Base-by-base conservation (phyloP, 2,888 invertebrate species). In the Siphlonurus alternatus region DNA sequence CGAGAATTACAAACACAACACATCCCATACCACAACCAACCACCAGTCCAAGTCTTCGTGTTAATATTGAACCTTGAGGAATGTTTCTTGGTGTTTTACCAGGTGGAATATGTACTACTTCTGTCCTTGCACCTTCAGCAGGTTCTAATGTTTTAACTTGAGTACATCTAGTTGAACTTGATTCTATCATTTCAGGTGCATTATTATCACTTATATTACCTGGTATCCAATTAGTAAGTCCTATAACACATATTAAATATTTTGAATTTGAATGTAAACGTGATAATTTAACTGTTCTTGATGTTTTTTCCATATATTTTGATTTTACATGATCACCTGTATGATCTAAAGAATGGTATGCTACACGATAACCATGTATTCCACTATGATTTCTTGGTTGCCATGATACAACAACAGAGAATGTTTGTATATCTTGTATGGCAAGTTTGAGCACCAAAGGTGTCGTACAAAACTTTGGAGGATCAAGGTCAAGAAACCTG, bases 1-100 rank as follows among this genome's bases (percentile, higher is more conserved):
- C 87, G 71, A 92, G 79, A 24, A 90, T 84, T 63, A 93, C 82
- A 73, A 93, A 91, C 62, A 93, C 89, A 66, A 91, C 82, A 71
- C 90, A 87, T 63, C 91, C 91, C 80, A 93, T 84, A 72, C 88
- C 89, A 73, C 89, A 88, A 63, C 92, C 92, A 64, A 93, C 87
- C 70, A 92, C 89, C 68, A 93, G 81, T 25, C 92, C 91, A 65
- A 93, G 79, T 68, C 92, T 82, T 66, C 91, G 80, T 2, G 89
- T 89, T 53, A 92, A 78, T 71, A 93, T 85, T 66, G 87, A 88
- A 85, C 71, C 67, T 56, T 66, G 62, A 7, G 75, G 70, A 1
- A 76, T 75, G 3, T 74, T 74, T 51, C 70, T 70, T 67, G 71
- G 68, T 23, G 77, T 74, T 68, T 73, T 74, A 59, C 77, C 78